phyloP scores from a whole-genome alignment of 1,140 invertebrate genomes.

The Tribolium madens region DNA sequence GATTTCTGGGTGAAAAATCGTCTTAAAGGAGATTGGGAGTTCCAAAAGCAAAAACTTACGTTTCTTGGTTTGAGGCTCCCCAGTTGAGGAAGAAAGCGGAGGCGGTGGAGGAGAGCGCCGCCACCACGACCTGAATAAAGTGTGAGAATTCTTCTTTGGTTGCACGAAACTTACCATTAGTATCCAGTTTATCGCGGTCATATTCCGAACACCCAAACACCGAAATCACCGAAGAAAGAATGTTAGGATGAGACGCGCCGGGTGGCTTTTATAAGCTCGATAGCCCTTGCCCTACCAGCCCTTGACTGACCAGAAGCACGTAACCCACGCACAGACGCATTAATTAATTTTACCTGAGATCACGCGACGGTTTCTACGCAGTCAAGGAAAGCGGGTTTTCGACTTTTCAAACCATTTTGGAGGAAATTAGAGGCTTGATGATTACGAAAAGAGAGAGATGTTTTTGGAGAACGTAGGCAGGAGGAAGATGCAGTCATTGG shows the following conservation, averaged over 20 bases:
- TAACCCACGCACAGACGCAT: constrained; percentile 39
- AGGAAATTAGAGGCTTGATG: neutral
- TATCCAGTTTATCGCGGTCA: constrained; percentile 5
- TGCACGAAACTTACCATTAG: constrained; percentile 10
- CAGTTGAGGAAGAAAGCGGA: constrained; percentile 37
- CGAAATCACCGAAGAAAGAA: constrained; percentile 33
- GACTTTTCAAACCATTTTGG: neutral
- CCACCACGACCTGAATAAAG: constrained; percentile 6
- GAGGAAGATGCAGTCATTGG: no score
- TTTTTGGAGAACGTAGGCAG: no score
- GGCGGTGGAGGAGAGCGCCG: neutral
- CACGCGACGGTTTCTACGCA: neutral
- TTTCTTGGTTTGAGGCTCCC: constrained; percentile 6
- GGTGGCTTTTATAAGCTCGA: constrained; percentile 44
- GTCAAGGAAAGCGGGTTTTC: constrained; percentile 10
- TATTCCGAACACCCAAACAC: constrained; percentile 3
- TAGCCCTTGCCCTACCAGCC: constrained; percentile 40
- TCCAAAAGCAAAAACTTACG: constrained; percentile 9
- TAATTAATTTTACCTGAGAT: constrained; percentile 29
- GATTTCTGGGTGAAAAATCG: neutral
- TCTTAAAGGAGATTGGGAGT: neutral
- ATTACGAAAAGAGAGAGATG: neutral
- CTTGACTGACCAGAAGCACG: constrained; percentile 38
- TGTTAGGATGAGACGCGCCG: constrained; percentile 29
- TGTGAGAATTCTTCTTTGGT: no score